Percentiles rank a stretch among this genome's conserved stretches.
Evolutionary conservation across 2,797 vertebrate genomes (phyloP).

Genomic region (Acipenser ruthenus): DNA sequence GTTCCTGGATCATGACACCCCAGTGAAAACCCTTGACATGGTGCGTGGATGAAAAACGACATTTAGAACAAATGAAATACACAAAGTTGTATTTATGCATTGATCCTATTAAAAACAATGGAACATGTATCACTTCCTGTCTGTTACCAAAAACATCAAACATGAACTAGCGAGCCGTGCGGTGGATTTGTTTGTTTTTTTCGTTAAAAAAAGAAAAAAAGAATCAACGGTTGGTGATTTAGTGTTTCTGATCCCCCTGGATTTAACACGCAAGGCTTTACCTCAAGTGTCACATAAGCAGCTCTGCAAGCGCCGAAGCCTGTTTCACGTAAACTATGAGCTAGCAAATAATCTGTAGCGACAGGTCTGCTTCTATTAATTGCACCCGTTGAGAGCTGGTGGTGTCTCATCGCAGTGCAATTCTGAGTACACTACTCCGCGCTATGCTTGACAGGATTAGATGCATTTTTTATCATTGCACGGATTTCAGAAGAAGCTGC

Average conservation of each 20-base stretch:
- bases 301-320: not conserved
- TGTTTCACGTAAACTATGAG: not conserved
- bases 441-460: not conserved
- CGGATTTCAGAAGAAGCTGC: not conserved
- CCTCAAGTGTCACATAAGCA: not conserved
- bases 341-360: slow-evolving; percentile 13
- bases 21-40: slow-evolving; percentile 8
- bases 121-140: slow-evolving; percentile 12
- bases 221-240: not conserved
- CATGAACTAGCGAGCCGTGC: slow-evolving; percentile 1
- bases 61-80: slow-evolving; percentile 42
- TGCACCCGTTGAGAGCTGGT: slow-evolving; percentile 2
- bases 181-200: not conserved
- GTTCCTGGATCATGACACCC: not conserved
- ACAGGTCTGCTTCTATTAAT: slow-evolving; percentile 11
- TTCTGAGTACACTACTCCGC: not conserved
- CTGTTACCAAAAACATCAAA: slow-evolving; percentile 15
- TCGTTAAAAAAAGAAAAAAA: not conserved
- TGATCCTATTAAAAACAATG: slow-evolving; percentile 19
- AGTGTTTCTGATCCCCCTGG: not conserved
- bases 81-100: slow-evolving; percentile 54
- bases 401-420: slow-evolving; percentile 6
- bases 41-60: slow-evolving; percentile 1
- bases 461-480: not conserved
- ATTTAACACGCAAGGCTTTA: slow-evolving; percentile 3